Percentiles rank a stretch among this genome's conserved stretches.
These are phyloP conservation scores for Psittacula echo DNA, from an alignment of 2,797 vertebrate genomes.

Conservation along the genomic window DNA sequence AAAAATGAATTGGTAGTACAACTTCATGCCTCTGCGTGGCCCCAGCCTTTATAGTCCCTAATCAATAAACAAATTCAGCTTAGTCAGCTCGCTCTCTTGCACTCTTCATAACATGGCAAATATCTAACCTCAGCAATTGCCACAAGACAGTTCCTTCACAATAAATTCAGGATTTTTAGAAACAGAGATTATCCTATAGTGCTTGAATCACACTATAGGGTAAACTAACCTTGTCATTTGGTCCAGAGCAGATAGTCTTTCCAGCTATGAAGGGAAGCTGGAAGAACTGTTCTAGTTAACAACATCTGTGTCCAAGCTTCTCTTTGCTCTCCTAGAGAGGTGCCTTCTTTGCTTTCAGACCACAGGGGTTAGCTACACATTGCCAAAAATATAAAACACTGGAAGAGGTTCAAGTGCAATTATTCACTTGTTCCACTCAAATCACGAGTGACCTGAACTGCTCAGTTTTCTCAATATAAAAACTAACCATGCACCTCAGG, in stretches of 20 bases:
- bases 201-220: neutral
- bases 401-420: neutral
- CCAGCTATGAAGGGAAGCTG: neutral
- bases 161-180: neutral
- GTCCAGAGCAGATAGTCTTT: neutral
- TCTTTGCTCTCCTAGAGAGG: neutral
- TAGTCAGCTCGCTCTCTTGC: neutral
- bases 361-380: neutral
- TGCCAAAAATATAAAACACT: neutral
- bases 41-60: neutral
- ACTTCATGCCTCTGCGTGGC: neutral
- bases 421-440: neutral
- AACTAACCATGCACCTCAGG: neutral
- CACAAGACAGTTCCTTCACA: neutral
- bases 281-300: neutral
- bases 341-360: neutral
- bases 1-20: neutral
- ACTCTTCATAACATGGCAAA: neutral
- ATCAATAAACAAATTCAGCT: slow-evolving; percentile 5
- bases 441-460: neutral
- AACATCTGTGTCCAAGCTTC: neutral
- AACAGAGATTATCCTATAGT: neutral
- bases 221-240: neutral
- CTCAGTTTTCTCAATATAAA: neutral
- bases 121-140: neutral